phyloP scores from a whole-genome alignment of 2,113 vertebrate genomes.

The Riparia riparia region DNA sequence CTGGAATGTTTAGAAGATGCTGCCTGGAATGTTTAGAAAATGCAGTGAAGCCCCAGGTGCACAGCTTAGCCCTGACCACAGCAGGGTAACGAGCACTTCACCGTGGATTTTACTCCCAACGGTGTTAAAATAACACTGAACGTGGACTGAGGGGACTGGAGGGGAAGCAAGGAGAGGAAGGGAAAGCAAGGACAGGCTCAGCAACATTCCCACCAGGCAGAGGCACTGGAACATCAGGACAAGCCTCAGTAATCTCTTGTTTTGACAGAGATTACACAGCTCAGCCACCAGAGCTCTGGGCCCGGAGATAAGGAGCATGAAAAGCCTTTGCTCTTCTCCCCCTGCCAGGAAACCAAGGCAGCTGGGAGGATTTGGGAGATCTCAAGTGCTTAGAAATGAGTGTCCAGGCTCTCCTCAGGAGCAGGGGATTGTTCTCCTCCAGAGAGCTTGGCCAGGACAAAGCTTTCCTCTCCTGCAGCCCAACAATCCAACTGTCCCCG shows the following conservation, averaged over 20 bases:
- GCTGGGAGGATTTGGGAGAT: not conserved
- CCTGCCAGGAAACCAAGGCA: not conserved
- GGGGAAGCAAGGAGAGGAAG: not conserved
- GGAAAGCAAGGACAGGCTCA: not conserved
- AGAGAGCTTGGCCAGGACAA: not conserved
- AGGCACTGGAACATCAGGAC: not conserved
- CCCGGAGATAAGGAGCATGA: not conserved
- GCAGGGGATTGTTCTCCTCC: not conserved
- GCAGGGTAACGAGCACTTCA: accelerated
- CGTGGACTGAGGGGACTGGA: not conserved
- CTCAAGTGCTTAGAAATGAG: not conserved
- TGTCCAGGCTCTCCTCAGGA: not conserved
- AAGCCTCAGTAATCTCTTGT: not conserved
- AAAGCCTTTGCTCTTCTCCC: not conserved
- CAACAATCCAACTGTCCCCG: accelerated
- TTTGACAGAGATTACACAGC: not conserved
- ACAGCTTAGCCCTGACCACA: not conserved
- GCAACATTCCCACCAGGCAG: not conserved
- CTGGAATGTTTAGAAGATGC: not conserved
- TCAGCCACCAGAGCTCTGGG: not conserved
- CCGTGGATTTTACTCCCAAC: accelerated
- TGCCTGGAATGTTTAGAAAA: not conserved
- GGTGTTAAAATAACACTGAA: not conserved
- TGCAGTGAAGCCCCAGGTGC: accelerated
- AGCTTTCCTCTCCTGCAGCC: not conserved